Conservation (phyloP, 2,888 invertebrate genomes). For the Watsonalla cultraria region DNA sequence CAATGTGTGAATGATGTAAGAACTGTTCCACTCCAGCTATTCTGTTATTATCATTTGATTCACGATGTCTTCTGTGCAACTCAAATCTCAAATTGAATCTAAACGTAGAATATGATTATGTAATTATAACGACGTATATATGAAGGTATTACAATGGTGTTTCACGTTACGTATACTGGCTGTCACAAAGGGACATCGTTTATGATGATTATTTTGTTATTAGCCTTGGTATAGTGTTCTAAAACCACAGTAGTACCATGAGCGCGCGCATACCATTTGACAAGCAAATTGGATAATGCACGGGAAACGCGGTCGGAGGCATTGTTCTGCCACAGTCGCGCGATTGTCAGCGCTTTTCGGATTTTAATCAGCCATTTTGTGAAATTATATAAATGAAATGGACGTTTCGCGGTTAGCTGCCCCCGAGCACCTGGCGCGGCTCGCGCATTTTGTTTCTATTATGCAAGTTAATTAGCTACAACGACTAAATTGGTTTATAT, state of each 20-base stretch:
- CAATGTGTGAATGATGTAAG: too few species aligned
- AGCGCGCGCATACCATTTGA: conserved; percentile 62
- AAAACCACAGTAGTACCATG: conserved; percentile 23
- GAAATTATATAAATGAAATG: conserved; percentile 73
- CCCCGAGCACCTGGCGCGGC: conserved; percentile 33
- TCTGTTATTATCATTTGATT: too few species aligned
- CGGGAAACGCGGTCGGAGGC: conserved; percentile 49
- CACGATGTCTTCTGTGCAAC: too few species aligned
- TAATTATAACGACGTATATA: neutral
- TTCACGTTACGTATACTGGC: conserved; percentile 9
- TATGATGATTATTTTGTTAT: conserved; percentile 35
- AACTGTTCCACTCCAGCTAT: too few species aligned
- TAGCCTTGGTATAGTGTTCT: conserved; percentile 25
- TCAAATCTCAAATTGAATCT: too few species aligned
- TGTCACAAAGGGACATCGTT: conserved; percentile 26
- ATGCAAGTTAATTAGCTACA: conserved; percentile 55
- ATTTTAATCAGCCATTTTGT: conserved; percentile 72
- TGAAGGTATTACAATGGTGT: conserved; percentile 3
- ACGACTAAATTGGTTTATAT: conserved; percentile 10
- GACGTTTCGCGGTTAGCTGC: conserved; percentile 74
- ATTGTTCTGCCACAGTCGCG: conserved; percentile 62
- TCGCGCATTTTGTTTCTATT: conserved; percentile 31
- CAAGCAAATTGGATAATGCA: conserved; percentile 72
- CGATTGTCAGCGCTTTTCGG: conserved; percentile 68
- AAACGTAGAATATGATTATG: neutral